Percentiles rank a stretch among this genome's conserved stretches.
Conservation (phyloP, 2,888 invertebrate genomes). For the Auanema sp. region DNA sequence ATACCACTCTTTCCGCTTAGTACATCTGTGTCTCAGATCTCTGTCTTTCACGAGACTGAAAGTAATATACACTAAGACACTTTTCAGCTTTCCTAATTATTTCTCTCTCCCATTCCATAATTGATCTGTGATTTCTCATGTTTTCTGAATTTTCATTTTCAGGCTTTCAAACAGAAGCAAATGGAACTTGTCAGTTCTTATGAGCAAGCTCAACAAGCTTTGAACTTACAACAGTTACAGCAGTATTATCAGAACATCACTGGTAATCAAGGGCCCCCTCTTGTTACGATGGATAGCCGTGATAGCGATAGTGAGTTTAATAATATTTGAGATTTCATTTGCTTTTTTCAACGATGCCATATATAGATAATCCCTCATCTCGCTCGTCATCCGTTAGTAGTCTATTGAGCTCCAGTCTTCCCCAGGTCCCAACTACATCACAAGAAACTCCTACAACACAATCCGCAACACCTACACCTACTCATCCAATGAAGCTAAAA, state of each 20-base stretch:
- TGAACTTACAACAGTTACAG: constrained; percentile 45
- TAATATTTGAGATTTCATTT: background rate
- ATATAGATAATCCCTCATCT: constrained; percentile 28
- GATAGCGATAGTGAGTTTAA: background rate
- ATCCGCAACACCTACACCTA: constrained; percentile 7
- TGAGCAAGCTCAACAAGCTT: constrained; percentile 45
- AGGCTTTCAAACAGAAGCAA: constrained; percentile 53
- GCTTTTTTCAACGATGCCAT: background rate
- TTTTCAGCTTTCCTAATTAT: too few relatives aligned
- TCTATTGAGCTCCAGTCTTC: constrained; percentile 23
- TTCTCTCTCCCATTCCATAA: too few relatives aligned
- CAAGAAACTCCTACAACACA: constrained; percentile 6
- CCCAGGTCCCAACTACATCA: constrained; percentile 40
- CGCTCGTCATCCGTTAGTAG: constrained; percentile 34
- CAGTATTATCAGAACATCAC: constrained; percentile 34
- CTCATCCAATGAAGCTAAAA: constrained; percentile 16
- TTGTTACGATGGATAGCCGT: background rate
- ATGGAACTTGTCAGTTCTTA: constrained; percentile 53
- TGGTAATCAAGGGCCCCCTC: background rate
- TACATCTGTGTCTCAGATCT: too few relatives aligned
- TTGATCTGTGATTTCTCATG: too few relatives aligned
- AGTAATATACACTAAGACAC: too few relatives aligned
- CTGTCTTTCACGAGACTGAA: too few relatives aligned
- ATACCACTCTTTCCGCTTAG: too few relatives aligned
- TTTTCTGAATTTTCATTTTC: constrained; percentile 19